Evolutionary conservation across 2,113 vertebrate species (phyloP).

Genomic region (Hemicordylus capensis): DNA sequence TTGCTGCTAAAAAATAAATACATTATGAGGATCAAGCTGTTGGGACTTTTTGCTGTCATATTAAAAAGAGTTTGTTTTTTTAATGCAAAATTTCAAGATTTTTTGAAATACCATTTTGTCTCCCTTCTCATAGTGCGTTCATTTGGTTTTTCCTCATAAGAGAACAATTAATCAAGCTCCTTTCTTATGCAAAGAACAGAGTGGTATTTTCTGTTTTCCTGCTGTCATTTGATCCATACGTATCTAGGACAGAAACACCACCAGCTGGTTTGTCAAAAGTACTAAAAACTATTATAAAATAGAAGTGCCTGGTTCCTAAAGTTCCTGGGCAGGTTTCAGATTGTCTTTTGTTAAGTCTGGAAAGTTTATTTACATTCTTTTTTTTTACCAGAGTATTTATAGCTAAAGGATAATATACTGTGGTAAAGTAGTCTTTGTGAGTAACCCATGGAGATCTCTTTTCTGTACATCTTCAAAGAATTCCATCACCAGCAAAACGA

Average conservation of each 20-base stretch:
- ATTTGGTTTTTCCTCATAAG: conserved; percentile 33
- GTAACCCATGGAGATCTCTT: background rate
- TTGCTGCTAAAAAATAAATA: background rate
- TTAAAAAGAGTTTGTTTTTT: too few relatives aligned
- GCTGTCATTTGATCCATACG: conserved; percentile 31
- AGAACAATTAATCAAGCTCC: conserved; percentile 17
- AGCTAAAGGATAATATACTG: background rate
- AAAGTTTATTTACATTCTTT: conserved; percentile 27
- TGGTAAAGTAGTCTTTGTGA: conserved; percentile 30
- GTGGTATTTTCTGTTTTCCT: conserved; percentile 7
- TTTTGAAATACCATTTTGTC: background rate
- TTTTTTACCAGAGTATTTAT: conserved; percentile 19
- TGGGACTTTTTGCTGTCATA: too few relatives aligned
- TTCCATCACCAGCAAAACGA: background rate
- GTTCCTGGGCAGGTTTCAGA: background rate
- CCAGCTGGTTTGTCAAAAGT: background rate
- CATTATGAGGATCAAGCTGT: too few relatives aligned
- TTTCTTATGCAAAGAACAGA: background rate
- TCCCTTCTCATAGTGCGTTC: conserved; percentile 27
- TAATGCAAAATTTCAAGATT: background rate
- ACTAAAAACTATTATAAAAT: background rate
- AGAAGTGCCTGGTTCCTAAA: background rate
- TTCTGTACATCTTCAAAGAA: conserved; percentile 32
- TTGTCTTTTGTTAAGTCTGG: background rate
- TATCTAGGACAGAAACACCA: background rate